Base-by-base conservation (phyloP, 2,888 invertebrate species). In the Limnephilus lunatus region DNA sequence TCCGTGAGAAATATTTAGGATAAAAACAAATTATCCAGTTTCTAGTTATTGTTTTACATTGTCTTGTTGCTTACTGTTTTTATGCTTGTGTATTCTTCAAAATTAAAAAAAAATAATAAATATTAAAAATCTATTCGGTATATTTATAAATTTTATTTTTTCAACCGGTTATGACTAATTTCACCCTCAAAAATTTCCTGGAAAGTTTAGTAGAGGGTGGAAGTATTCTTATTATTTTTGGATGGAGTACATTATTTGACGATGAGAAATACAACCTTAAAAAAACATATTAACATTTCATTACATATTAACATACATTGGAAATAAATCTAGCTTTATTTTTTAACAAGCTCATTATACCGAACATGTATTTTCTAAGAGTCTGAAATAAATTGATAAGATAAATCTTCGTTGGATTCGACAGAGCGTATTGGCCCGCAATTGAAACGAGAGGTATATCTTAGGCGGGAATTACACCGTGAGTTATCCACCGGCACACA, bases 361-460 rank as follows among this genome's bases (percentile, higher is more conserved):
- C 35, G 12, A 35, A n/a, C 53, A 25, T 83, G 83, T 19, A 31
- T 83, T 19, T 83, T 83, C 53, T 25, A 68, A 83, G 32, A 31
- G 32, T 19, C 32, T 35, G 19, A 39, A 83, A n/a, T 35, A 31
- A 32, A 83, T 83, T 83, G 83, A 83, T 25, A 83, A 39, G 14
- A 39, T 83, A 83, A 83, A 32, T 83, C 35, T 32, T 39, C 32
- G 25, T 83, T 35, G 5, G 35, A 83, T 82, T 82, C 31, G 82
- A 68, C 68, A n/a, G 68, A 25, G 68, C 25, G n/a, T 68, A 68
- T 68, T 68, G 82, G 82, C 31, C 31, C 82, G 82, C 82, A 32
- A 82, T 83, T 83, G 83, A 83, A 83, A 83, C 83, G 83, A 83
- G 83, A n/a, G 35, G 35, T 83, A 83, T 68, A 68, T 83, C 82